These are phyloP conservation scores for Prolemur simus DNA, from an alignment of 2,113 vertebrate species.

Conservation along the genomic window DNA sequence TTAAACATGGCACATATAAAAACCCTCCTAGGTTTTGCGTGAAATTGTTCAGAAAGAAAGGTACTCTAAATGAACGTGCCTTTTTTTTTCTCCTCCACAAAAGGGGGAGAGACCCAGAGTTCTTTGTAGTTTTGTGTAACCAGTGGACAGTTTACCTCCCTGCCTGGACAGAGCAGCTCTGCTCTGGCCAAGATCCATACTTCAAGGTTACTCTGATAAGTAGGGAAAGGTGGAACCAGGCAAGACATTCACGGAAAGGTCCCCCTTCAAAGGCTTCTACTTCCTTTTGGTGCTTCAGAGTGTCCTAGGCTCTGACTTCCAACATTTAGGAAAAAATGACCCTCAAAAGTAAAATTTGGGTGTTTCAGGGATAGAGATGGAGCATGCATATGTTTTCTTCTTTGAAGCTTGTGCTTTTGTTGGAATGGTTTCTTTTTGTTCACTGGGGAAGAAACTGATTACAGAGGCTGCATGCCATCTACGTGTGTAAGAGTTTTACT, in stretches of 20 bases:
- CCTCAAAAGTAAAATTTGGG: not conserved
- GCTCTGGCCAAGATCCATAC: not conserved
- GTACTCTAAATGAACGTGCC: not conserved
- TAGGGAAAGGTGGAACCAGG: not conserved
- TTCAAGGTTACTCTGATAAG: not conserved
- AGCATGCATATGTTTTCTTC: not conserved
- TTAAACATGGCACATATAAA: not conserved
- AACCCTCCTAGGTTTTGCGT: not conserved
- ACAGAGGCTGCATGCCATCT: not conserved
- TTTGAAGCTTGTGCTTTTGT: not conserved
- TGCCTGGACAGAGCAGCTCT: not conserved
- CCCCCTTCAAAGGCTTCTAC: not conserved
- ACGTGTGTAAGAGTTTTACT: not conserved
- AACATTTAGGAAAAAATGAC: not conserved
- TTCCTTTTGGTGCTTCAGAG: not conserved
- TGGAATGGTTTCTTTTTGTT: not conserved
- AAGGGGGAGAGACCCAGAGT: not conserved
- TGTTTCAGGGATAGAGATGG: not conserved
- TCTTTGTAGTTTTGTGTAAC: not conserved
- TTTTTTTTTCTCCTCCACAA: not conserved
- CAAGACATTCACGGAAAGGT: not conserved
- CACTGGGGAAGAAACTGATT: not conserved
- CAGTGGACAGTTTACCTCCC: not conserved
- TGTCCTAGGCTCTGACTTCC: not conserved
- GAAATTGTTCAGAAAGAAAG: constrained; percentile 37